These are phyloP conservation scores for Samia ricini DNA, from an alignment of 1,140 invertebrate species.

Conservation along the genomic window DNA sequence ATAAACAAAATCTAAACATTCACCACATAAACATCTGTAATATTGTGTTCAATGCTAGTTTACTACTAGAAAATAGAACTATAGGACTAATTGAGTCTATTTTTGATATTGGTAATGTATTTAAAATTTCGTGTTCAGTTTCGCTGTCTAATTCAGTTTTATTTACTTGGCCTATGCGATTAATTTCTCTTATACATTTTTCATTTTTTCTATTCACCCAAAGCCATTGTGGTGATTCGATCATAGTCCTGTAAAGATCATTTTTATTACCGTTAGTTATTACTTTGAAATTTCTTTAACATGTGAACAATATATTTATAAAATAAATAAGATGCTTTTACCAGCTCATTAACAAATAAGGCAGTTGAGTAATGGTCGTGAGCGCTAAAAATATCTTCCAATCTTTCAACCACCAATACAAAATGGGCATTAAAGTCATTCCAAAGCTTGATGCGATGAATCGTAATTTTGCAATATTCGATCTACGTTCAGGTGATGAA, in stretches of 20 bases:
- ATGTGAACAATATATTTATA: background rate
- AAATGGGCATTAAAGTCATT: conserved; percentile 75
- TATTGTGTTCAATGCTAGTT: conserved; percentile 78
- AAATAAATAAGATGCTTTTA: conserved; percentile 23
- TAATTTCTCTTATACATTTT: conserved; percentile 78
- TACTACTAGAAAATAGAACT: conserved; percentile 78
- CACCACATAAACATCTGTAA: conserved; percentile 66
- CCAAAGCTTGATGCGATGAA: conserved; percentile 73
- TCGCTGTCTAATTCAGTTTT: conserved; percentile 70
- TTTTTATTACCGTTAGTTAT: background rate
- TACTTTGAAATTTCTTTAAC: background rate
- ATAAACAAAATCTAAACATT: conserved; percentile 32
- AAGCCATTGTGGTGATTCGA: conserved; percentile 83
- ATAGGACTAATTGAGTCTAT: conserved; percentile 67
- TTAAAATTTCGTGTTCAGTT: conserved; percentile 51
- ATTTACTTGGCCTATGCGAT: conserved; percentile 82
- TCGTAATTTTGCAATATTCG: conserved; percentile 35
- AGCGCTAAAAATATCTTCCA: conserved; percentile 78
- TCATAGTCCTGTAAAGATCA: conserved; percentile 70
- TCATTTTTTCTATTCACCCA: conserved; percentile 79
- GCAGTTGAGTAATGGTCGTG: conserved; percentile 62
- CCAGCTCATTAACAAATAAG: conserved; percentile 59
- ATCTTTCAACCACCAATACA: conserved; percentile 78
- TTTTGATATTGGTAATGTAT: conserved; percentile 36
- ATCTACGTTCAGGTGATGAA: conserved; percentile 43